These are phyloP conservation scores for Spongia lamella DNA, from an alignment of 37 sponge, comb jelly and placozoan species.

Conservation along the genomic window DNA sequence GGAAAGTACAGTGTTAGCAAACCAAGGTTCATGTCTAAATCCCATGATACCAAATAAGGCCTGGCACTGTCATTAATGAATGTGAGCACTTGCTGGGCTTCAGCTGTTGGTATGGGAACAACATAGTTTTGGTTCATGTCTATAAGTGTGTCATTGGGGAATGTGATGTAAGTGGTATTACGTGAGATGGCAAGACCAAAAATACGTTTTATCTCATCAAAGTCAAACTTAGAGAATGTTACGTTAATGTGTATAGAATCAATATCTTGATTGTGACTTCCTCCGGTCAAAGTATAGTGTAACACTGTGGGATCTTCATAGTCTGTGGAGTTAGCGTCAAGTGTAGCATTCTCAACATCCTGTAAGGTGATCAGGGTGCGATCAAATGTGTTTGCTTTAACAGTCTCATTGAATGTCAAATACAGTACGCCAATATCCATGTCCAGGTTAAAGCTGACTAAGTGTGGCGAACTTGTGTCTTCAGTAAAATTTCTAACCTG, in stretches of 20 bases:
- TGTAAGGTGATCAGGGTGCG: conserved; percentile 74
- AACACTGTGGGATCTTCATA: conserved; percentile 25
- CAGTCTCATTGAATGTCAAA: conserved; percentile 85
- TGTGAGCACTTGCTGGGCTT: conserved; percentile 44
- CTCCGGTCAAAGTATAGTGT: conserved; percentile 73
- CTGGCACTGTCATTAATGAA: conserved; percentile 74
- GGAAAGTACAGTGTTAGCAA: conserved; percentile 69
- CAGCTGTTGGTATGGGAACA: conserved; percentile 43
- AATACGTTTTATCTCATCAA: conserved; percentile 79
- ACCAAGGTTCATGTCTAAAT: conserved; percentile 81
- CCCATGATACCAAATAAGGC: conserved; percentile 69
- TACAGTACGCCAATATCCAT: conserved; percentile 76
- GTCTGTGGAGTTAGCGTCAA: not conserved
- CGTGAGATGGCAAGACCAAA: conserved; percentile 70
- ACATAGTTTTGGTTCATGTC: conserved; percentile 85
- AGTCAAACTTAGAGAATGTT: conserved; percentile 72
- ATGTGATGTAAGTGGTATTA: conserved; percentile 70
- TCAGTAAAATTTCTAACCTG: conserved; percentile 65
- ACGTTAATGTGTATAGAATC: conserved; percentile 46
- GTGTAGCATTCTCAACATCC: conserved; percentile 47
- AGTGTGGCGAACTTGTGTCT: conserved; percentile 71
- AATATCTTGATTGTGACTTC: conserved; percentile 52
- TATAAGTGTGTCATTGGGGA: conserved; percentile 47
- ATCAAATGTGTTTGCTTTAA: conserved; percentile 74
- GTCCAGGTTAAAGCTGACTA: conserved; percentile 61